These are phyloP conservation scores for Nomada fabriciana DNA, from an alignment of 2,888 invertebrate species.

Conservation along the genomic window DNA sequence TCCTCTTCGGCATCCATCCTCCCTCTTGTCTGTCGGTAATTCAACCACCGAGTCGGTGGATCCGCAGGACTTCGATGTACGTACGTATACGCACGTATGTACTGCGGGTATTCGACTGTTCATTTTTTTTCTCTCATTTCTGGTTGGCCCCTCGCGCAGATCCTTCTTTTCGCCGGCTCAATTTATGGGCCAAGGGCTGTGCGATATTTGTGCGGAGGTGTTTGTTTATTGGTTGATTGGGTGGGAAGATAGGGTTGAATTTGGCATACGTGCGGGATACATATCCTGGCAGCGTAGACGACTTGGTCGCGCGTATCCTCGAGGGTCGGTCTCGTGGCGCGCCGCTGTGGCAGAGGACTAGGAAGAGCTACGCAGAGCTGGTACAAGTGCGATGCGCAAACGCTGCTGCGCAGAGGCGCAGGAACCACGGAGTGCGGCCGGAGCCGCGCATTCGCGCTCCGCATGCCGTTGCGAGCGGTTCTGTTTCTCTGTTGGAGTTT, in stretches of 20 bases:
- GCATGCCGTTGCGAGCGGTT: slow-evolving; percentile 65
- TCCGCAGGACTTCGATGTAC: slow-evolving; percentile 28
- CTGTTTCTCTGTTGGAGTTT: not conserved
- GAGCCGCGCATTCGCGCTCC: slow-evolving; percentile 69
- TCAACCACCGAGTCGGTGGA: slow-evolving; percentile 30
- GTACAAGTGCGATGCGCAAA: slow-evolving; percentile 59
- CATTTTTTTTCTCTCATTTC: not conserved
- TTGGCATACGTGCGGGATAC: slow-evolving; percentile 4
- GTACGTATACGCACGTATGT: not conserved
- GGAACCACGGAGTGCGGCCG: slow-evolving; percentile 49
- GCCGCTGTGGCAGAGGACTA: slow-evolving; percentile 48
- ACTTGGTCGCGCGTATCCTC: slow-evolving; percentile 37
- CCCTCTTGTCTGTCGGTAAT: slow-evolving; percentile 6
- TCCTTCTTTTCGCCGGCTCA: not conserved
- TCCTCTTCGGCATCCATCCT: slow-evolving; percentile 18
- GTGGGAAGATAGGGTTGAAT: not conserved
- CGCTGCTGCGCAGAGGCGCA: slow-evolving; percentile 58
- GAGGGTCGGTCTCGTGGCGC: slow-evolving; percentile 45
- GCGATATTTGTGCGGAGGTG: not conserved
- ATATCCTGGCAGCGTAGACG: not conserved
- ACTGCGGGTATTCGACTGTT: too few relatives aligned
- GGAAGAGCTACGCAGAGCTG: slow-evolving; percentile 47
- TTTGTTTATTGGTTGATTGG: too few relatives aligned
- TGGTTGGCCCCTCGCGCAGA: not conserved
- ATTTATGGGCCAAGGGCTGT: too few relatives aligned